phyloP scores from a whole-genome alignment of 35 echinoderm and acorn worm genomes.

The Heliocidaris tuberculata region DNA sequence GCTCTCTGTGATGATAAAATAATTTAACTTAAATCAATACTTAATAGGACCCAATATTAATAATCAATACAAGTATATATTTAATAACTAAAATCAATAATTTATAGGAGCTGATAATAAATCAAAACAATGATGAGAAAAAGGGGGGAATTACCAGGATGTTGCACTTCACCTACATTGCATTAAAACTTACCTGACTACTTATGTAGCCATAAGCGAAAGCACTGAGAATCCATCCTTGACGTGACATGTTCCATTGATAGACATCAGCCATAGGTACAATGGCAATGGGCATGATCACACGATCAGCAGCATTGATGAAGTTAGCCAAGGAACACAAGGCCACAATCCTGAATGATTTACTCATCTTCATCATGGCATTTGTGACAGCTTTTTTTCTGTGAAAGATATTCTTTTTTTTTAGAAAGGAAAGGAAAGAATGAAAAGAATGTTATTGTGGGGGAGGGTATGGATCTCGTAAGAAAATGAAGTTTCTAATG shows the following conservation, averaged over 20 bases:
- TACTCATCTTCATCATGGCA: constrained; percentile 30
- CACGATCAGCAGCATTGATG: constrained; percentile 96
- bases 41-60: too few species aligned
- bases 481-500: too few species aligned
- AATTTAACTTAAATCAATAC: too few species aligned
- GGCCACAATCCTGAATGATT: constrained; percentile 60
- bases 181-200: constrained; percentile 75
- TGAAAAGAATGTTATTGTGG: too few species aligned
- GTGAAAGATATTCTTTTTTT: not conserved
- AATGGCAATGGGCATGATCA: constrained; percentile 97
- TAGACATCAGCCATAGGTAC: constrained; percentile 90
- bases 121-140: too few species aligned
- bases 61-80: too few species aligned
- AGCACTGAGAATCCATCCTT: constrained; percentile 97
- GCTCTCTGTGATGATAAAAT: too few species aligned
- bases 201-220: constrained; percentile 99
- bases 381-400: not conserved
- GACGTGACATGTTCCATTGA: constrained; percentile 76
- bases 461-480: too few species aligned
- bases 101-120: too few species aligned
- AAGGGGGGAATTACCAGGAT: too few species aligned
- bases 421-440: not conserved
- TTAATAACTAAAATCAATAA: too few species aligned
- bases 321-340: constrained; percentile 96
- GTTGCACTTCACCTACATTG: too few species aligned